Percentiles rank a stretch among this genome's conserved stretches.
phyloP scores from a whole-genome alignment of 2,113 vertebrate genomes.

The Hippoglossus stenolepis region DNA sequence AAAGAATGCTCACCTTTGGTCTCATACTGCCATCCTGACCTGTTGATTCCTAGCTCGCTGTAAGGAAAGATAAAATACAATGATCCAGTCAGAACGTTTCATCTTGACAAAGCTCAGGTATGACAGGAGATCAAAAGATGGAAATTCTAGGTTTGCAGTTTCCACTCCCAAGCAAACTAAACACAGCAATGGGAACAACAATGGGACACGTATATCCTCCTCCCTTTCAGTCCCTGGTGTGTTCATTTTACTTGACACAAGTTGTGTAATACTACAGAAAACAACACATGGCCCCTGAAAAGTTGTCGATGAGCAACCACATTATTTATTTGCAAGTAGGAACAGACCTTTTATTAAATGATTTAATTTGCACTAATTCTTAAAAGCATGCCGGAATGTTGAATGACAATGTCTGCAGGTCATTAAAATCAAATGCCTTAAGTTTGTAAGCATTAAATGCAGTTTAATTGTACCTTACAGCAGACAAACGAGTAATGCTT shows the following conservation, averaged over 20 bases:
- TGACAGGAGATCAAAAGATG: background rate
- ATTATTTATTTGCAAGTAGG: no score
- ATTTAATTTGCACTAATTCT: conserved; percentile 24
- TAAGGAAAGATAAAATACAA: conserved; percentile 13
- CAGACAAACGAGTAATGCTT: background rate
- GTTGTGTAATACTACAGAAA: background rate
- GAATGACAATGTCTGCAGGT: background rate
- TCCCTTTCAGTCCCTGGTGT: background rate
- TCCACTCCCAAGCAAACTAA: background rate
- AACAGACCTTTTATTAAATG: background rate
- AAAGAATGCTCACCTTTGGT: background rate
- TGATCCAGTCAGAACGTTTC: background rate
- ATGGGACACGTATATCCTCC: background rate
- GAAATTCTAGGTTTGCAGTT: background rate
- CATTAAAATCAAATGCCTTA: conserved; percentile 8
- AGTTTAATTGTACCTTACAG: background rate
- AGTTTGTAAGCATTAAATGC: background rate
- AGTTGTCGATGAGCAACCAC: background rate
- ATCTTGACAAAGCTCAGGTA: background rate
- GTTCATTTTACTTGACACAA: background rate
- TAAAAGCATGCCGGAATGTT: conserved; percentile 48
- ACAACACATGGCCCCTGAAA: background rate
- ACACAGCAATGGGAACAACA: no score
- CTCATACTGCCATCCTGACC: conserved; percentile 2
- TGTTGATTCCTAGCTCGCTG: background rate